phyloP scores from a whole-genome alignment of 2,888 invertebrate species.

The Lepas anatifera region DNA sequence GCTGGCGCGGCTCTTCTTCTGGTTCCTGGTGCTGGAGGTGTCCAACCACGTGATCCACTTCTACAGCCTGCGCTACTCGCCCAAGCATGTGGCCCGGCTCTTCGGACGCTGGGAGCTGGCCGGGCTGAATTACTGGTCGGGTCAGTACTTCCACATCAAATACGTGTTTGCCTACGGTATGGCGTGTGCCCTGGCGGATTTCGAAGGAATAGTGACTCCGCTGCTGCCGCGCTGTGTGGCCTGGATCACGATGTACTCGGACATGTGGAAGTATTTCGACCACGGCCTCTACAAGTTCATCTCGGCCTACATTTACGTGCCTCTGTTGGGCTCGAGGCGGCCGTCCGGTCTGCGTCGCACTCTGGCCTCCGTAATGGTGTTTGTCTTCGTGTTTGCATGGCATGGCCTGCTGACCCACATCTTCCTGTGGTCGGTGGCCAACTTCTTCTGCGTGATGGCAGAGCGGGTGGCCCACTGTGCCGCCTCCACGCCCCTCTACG shows the following conservation, averaged over 20 bases:
- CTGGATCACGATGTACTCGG: constrained; percentile 80
- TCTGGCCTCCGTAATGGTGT: constrained; percentile 58
- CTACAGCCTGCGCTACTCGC: constrained; percentile 22
- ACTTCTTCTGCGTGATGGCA: constrained; percentile 61
- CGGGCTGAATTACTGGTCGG: constrained; percentile 78
- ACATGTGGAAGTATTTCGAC: constrained; percentile 97
- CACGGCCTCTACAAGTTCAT: constrained; percentile 83
- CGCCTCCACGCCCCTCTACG: constrained; percentile 3
- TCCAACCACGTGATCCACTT: constrained; percentile 9
- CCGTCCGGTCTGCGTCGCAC: constrained; percentile 41
- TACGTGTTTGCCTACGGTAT: constrained; percentile 83
- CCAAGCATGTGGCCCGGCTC: constrained; percentile 28
- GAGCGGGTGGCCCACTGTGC: constrained; percentile 39
- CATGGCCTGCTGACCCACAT: constrained; percentile 69
- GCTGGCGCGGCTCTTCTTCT: not conserved
- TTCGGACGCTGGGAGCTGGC: constrained; percentile 61
- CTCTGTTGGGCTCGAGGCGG: not conserved
- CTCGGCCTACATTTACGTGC: constrained; percentile 45
- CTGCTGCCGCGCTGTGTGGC: constrained; percentile 76
- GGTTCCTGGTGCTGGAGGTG: not conserved
- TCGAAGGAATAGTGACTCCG: constrained; percentile 51
- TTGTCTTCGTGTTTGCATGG: constrained; percentile 78
- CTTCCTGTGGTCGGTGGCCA: constrained; percentile 75
- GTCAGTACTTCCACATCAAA: constrained; percentile 82
- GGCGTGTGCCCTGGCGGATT: constrained; percentile 53